Conservation (phyloP, 1,140 invertebrate species). For the Drosophila willistoni region DNA sequence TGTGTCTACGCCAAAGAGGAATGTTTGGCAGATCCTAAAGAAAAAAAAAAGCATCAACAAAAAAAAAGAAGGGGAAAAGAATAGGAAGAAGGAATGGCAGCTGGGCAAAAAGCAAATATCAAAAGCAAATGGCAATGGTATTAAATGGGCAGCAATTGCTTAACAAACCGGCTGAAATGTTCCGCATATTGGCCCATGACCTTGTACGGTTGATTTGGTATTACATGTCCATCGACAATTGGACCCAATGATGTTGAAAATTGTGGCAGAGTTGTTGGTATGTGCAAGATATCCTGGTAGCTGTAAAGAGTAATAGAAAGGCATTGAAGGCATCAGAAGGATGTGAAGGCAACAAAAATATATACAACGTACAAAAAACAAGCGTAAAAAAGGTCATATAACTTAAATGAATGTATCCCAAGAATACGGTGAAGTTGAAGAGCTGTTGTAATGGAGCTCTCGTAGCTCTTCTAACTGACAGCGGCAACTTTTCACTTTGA, state of each 20-base stretch:
- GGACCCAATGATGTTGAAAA: slow-evolving; percentile 91
- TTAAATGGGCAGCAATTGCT: slow-evolving; percentile 62
- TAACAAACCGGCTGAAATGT: slow-evolving; percentile 85
- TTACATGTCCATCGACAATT: slow-evolving; percentile 92
- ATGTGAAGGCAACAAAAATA: slow-evolving; percentile 33
- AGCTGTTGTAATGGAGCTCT: slow-evolving; percentile 15
- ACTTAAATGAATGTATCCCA: slow-evolving; percentile 46
- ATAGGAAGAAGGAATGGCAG: slow-evolving; percentile 33
- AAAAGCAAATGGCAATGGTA: slow-evolving; percentile 25
- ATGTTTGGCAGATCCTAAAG: slow-evolving; percentile 54
- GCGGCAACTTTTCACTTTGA: slow-evolving; percentile 77
- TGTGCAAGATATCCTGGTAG: slow-evolving; percentile 89
- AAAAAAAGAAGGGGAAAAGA: neutral
- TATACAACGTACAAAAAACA: slow-evolving; percentile 33
- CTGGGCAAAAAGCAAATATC: slow-evolving; percentile 21
- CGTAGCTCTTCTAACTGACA: slow-evolving; percentile 48
- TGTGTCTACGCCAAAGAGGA: slow-evolving; percentile 37
- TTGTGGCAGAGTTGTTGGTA: slow-evolving; percentile 86
- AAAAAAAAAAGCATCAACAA: slow-evolving; percentile 31
- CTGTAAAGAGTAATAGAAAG: slow-evolving; percentile 82
- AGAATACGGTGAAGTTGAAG: neutral
- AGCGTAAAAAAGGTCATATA: slow-evolving; percentile 70
- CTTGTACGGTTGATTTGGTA: slow-evolving; percentile 90
- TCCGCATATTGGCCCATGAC: slow-evolving; percentile 90
- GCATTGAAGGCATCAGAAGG: slow-evolving; percentile 34